Base-by-base conservation (phyloP, 2,113 vertebrate species). In the Malurus melanocephalus region DNA sequence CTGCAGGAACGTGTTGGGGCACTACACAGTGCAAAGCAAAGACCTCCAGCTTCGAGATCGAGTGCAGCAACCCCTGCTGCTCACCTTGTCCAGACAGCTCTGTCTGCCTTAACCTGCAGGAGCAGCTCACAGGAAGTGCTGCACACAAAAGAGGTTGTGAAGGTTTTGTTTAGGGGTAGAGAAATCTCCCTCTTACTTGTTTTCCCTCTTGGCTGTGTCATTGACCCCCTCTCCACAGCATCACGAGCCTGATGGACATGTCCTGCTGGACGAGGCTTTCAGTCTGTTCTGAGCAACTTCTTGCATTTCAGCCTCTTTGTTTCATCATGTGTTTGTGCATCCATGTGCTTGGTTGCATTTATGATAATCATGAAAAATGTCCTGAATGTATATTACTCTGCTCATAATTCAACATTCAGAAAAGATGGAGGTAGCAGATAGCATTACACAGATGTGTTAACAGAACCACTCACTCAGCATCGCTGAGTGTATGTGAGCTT, bases 1-100 rank as follows among this genome's bases (percentile, higher is more conserved):
- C 87, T 82, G 79, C 89, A 93, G 85, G 59, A 89, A 82, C 52
- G 0, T 92, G 91, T 93, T 92, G 72, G 87, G 82, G 75, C 79
- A 83, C 79, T 71, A n/a, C 72, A 19, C 24, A 23, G 30, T 6
- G 12, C 69, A 75, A 75, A 78, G 80, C 46, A 57, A 59, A 92
- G 93, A 91, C 90, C 83, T 96, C 57, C 77, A 92, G 74, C 69
- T 87, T 68, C 0, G 0, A 84, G 67, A 83, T 59, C 33, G 32
- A 55, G 74, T 21, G 62, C 46, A 48, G 71, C 90, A 76, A 35
- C 55, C 38, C 40, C 43, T 89, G 68, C 83, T 72, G 6, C 71
- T 87, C 56, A 26, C 77, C 80, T 53, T 45, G 49, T 68, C 80
- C 66, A 33, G 88, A 28, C 90, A 83, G 83, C 80, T 55, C 74